A percentile compares a stretch with the other conserved stretches of the same genome.
These are phyloP conservation scores for Plotosus lineatus DNA, from an alignment of 2,113 vertebrate genomes.

Conservation along the genomic window DNA sequence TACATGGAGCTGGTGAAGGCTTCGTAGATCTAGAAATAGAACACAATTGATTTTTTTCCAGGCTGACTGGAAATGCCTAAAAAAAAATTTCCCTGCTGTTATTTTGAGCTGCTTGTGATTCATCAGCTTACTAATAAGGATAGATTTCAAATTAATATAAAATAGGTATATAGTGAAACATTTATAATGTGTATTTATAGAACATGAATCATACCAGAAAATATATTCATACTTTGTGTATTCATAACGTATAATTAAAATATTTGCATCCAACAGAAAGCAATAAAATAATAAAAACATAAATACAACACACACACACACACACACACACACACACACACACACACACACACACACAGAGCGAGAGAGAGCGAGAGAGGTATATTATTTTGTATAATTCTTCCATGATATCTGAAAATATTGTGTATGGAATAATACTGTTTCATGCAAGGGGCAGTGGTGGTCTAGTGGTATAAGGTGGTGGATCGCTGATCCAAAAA, in stretches of 20 bases:
- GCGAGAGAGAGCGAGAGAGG: too few species aligned
- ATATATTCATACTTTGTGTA: too few species aligned
- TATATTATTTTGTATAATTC: background rate
- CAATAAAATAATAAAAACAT: background rate
- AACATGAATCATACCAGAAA: background rate
- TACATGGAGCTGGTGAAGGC: background rate
- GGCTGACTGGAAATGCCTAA: background rate
- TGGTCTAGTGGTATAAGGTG: too few species aligned
- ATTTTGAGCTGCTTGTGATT: background rate
- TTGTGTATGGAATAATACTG: background rate
- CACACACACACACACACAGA: too few species aligned
- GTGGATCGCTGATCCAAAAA: too few species aligned
- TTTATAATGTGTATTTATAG: background rate
- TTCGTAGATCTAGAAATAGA: background rate
- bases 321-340: too few species aligned
- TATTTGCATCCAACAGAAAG: background rate
- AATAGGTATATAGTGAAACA: background rate
- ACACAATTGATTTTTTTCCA: background rate
- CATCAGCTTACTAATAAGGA: background rate
- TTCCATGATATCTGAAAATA: background rate
- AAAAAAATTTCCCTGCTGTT: background rate
- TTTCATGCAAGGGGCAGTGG: background rate
- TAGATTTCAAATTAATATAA: background rate
- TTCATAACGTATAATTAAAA: too few species aligned
- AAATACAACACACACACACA: too few species aligned